A percentile compares a stretch with the other conserved stretches of the same genome.
phyloP scores from a whole-genome alignment of 2,797 vertebrate genomes.

The Onychomys arenicola region DNA sequence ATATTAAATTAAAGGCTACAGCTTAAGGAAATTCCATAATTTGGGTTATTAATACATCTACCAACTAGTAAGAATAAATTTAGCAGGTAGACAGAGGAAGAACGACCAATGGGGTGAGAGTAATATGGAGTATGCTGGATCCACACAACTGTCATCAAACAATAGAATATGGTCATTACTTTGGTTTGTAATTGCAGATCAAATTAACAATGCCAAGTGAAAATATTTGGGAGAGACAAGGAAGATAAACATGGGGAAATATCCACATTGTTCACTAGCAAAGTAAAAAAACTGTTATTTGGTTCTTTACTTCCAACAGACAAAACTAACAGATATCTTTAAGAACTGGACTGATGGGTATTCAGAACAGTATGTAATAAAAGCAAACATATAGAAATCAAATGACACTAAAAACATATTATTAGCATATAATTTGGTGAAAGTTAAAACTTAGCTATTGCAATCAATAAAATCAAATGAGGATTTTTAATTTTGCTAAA shows the following conservation, averaged over 20 bases:
- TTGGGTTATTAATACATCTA: background rate
- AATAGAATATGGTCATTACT: background rate
- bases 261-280: background rate
- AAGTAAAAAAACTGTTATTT: background rate
- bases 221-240: background rate
- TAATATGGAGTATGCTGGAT: background rate
- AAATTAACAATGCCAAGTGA: background rate
- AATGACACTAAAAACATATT: background rate
- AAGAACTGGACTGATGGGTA: background rate
- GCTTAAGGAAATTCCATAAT: background rate
- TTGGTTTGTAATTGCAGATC: background rate
- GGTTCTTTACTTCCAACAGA: background rate
- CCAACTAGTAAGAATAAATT: background rate
- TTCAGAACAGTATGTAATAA: background rate
- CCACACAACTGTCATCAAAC: background rate
- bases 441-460: background rate
- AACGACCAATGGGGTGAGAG: background rate
- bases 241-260: background rate
- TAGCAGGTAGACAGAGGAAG: background rate
- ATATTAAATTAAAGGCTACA: background rate
- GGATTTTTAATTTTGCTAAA: background rate
- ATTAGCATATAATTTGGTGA: background rate
- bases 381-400: conserved; percentile 27
- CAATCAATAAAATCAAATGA: conserved; percentile 1
- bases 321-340: background rate